These are phyloP conservation scores for Rosalia funebris DNA, from an alignment of 2,888 invertebrate species.

Conservation along the genomic window DNA sequence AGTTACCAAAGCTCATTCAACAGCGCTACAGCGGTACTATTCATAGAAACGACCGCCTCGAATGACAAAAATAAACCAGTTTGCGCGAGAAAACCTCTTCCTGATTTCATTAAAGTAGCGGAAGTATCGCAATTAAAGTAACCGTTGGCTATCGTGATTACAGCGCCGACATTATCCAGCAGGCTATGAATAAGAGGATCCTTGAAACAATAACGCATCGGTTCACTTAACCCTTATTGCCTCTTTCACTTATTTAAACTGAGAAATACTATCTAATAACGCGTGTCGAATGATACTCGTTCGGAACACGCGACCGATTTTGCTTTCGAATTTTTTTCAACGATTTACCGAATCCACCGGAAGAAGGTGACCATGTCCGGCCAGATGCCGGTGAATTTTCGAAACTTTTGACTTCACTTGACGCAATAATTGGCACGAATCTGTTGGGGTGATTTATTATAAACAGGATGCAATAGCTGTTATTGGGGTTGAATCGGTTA, in stretches of 20 bases:
- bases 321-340: constrained; percentile 14
- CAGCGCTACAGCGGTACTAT: too few species aligned
- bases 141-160: constrained; percentile 45
- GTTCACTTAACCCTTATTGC: constrained; percentile 21
- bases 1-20: too few species aligned
- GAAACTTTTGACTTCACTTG: constrained; percentile 48
- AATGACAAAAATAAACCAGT: too few species aligned
- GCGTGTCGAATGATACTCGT: constrained; percentile 31
- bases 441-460: constrained; percentile 37
- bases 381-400: constrained; percentile 39
- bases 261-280: constrained; percentile 20
- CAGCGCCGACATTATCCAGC: constrained; percentile 42
- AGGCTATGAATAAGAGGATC: constrained; percentile 31
- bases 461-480: constrained; percentile 20
- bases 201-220: constrained; percentile 30
- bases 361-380: constrained; percentile 58
- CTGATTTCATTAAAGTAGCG: constrained; percentile 5
- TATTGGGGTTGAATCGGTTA: constrained; percentile 27
- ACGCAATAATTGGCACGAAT: constrained; percentile 44
- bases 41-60: too few species aligned
- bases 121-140: constrained; percentile 29
- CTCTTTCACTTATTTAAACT: constrained; percentile 25
- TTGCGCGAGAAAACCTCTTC: constrained; percentile 13
- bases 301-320: constrained; percentile 38
- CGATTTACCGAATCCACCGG: constrained; percentile 48